A percentile compares a stretch with the other conserved stretches of the same genome.
Evolutionary conservation across 2,113 vertebrate genomes (phyloP).

Genomic region (Stegastes partitus): DNA sequence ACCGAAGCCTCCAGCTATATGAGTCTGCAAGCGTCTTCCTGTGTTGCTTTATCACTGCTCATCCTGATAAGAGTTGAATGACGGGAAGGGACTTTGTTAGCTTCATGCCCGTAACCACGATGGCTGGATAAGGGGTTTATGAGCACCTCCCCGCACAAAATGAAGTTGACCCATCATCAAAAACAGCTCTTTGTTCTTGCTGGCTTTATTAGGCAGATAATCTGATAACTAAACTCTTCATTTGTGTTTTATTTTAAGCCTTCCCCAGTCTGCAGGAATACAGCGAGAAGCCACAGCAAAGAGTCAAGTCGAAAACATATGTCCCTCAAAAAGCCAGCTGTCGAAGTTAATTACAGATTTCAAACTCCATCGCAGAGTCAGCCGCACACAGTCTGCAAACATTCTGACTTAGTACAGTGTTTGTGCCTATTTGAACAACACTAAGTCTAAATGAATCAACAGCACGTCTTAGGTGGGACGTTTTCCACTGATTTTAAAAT

Average conservation of each 20-base stretch:
- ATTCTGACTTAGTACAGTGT: neutral
- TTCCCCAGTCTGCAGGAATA: neutral
- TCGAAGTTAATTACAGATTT: neutral
- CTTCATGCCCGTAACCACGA: neutral
- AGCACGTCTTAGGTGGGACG: too few species aligned
- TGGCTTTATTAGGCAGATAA: neutral
- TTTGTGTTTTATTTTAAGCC: fast-evolving
- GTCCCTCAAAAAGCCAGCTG: neutral
- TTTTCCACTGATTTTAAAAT: too few species aligned
- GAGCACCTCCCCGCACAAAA: neutral
- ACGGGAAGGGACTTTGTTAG: constrained; percentile 7
- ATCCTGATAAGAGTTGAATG: constrained; percentile 9
- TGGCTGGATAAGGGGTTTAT: neutral
- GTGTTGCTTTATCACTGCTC: constrained; percentile 29
- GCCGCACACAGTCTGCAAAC: neutral
- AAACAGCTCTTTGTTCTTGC: neutral
- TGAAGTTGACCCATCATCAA: neutral
- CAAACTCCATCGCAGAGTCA: neutral
- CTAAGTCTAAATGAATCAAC: too few species aligned
- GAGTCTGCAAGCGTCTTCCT: neutral
- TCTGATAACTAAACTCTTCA: neutral
- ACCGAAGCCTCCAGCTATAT: neutral
- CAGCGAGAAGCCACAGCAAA: neutral
- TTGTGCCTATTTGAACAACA: neutral
- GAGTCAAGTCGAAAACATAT: neutral